Evolutionary conservation across 2,113 vertebrate genomes (phyloP).

Genomic region (Heterocephalus glaber): DNA sequence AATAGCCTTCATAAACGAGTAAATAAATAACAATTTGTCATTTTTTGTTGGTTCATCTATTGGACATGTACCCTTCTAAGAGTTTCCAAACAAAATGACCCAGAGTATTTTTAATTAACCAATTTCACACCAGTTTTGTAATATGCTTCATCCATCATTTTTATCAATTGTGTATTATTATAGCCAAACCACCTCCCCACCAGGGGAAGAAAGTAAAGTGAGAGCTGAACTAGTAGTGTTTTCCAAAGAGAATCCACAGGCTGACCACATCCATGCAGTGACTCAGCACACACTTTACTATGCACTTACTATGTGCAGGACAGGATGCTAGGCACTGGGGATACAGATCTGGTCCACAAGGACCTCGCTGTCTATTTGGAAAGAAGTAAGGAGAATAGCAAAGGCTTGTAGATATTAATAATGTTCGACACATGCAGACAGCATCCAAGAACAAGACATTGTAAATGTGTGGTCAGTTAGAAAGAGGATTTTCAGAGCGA

Average conservation of each 20-base stretch:
- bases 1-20: not conserved
- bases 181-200: not conserved
- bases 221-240: not conserved
- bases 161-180: not conserved
- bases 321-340: not conserved
- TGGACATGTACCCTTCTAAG: not conserved
- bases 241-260: conserved; percentile 17
- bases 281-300: not conserved
- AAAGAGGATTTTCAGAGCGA: conserved; percentile 58
- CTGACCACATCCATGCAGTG: not conserved
- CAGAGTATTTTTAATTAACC: not conserved
- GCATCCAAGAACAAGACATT: conserved; percentile 28
- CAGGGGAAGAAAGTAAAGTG: not conserved
- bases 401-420: conserved; percentile 6
- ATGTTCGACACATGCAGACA: conserved; percentile 55
- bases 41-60: not conserved
- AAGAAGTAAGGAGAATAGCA: not conserved
- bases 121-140: not conserved
- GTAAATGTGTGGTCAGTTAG: conserved; percentile 60
- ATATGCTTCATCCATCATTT: not conserved
- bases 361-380: not conserved
- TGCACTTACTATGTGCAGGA: not conserved
- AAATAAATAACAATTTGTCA: not conserved
- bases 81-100: not conserved
- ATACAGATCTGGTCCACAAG: not conserved